phyloP scores from a whole-genome alignment of 2,888 invertebrate genomes.

The Tipula vernalis region DNA sequence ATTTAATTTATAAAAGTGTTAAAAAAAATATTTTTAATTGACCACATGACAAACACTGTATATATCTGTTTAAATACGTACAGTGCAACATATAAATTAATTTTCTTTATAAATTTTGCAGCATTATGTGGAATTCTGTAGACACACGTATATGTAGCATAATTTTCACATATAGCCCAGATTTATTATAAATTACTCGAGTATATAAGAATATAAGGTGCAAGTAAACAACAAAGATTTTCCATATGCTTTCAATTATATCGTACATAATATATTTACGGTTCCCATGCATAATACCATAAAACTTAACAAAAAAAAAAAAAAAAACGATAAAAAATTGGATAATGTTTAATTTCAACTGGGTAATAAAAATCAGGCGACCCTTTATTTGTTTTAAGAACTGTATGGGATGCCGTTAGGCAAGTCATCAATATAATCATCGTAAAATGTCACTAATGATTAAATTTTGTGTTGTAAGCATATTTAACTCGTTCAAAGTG shows the following conservation, averaged over 20 bases:
- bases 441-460: not conserved
- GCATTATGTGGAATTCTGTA: no score
- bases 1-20: not conserved
- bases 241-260: not conserved
- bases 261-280: not conserved
- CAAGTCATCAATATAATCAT: not conserved
- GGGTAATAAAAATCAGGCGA: not conserved
- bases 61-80: not conserved
- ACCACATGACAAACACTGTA: not conserved
- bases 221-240: not conserved
- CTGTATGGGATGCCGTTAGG: not conserved
- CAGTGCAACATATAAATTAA: no score
- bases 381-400: not conserved
- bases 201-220: not conserved
- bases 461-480: not conserved
- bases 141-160: not conserved
- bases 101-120: no score
- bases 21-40: not conserved
- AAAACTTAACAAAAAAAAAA: not conserved
- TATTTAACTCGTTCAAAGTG: no score
- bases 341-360: not conserved
- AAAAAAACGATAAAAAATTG: not conserved
- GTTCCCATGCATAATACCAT: not conserved
- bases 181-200: not conserved
- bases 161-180: not conserved